Percentiles rank a stretch among this genome's conserved stretches.
These are phyloP conservation scores for Nasonovia ribisnigri DNA, from an alignment of 2,888 invertebrate species.

Conservation along the genomic window DNA sequence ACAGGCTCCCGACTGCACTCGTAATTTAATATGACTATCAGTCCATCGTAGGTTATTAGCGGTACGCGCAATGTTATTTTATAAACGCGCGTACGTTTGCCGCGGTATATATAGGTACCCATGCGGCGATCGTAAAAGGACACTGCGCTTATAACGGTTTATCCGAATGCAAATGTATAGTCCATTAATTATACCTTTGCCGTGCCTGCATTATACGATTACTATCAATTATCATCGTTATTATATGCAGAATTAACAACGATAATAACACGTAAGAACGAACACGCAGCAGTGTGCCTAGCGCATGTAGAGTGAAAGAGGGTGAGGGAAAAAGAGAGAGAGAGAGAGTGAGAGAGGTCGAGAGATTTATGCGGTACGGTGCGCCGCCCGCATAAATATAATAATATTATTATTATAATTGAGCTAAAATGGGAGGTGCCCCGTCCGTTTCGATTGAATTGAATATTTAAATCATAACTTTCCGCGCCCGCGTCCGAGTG, in stretches of 20 bases:
- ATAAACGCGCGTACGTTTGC: neutral
- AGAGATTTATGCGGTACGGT: conserved; percentile 18
- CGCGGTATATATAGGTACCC: neutral
- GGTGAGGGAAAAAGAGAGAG: neutral
- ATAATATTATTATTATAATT: conserved; percentile 14
- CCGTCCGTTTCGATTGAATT: conserved; percentile 30
- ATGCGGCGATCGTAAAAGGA: conserved; percentile 42
- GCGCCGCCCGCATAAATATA: conserved; percentile 1
- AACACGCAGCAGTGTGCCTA: conserved; percentile 23
- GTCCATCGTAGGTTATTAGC: neutral
- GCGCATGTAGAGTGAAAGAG: neutral
- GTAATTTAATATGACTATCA: neutral
- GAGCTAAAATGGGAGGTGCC: conserved; percentile 33
- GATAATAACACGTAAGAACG: conserved; percentile 49
- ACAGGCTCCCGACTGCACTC: neutral
- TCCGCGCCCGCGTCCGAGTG: neutral
- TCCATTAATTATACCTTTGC: conserved; percentile 51
- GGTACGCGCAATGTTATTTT: neutral
- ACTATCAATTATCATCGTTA: conserved; percentile 41
- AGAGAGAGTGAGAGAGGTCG: neutral
- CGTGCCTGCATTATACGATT: conserved; percentile 27
- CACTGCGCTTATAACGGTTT: conserved; percentile 47
- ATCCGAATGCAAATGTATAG: conserved; percentile 45
- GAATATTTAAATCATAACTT: conserved; percentile 47
- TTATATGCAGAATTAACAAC: conserved; percentile 44